Conservation (phyloP, 2,888 invertebrate genomes). For the Megaustenia siamemsis region DNA sequence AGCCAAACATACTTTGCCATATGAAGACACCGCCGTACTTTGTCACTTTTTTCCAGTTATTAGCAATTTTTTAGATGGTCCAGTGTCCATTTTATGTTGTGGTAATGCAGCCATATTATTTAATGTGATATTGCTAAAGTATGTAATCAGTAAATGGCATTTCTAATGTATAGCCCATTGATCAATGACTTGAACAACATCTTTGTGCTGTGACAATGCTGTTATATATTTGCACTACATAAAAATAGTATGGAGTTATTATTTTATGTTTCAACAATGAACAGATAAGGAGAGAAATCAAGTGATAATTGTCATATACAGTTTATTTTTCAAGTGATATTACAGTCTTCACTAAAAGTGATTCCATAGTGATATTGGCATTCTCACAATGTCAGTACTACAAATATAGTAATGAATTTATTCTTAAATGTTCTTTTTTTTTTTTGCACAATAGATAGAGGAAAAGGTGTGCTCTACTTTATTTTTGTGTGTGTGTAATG, state of each 20-base stretch:
- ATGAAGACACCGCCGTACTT: no score
- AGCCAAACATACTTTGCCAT: no score
- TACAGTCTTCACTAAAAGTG: conserved; percentile 23
- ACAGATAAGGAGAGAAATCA: conserved; percentile 32
- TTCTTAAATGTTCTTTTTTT: background rate
- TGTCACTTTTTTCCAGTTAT: background rate
- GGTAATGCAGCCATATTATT: conserved; percentile 45
- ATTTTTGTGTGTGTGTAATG: background rate
- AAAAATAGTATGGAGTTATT: background rate
- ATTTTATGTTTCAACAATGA: background rate
- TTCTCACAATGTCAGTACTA: background rate
- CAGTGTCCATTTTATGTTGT: conserved; percentile 24
- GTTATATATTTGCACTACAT: conserved; percentile 14
- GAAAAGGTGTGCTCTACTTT: background rate
- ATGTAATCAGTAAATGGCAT: background rate
- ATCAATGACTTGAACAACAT: conserved; percentile 16
- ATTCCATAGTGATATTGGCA: conserved; percentile 12
- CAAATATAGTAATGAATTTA: background rate
- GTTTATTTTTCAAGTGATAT: conserved; percentile 2
- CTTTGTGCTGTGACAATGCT: conserved; percentile 3
- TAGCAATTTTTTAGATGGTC: background rate
- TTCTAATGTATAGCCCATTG: background rate
- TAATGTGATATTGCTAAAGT: conserved; percentile 37
- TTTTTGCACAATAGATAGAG: background rate
- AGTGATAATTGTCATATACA: conserved; percentile 18